Evolutionary conservation across 2,113 vertebrate species (phyloP).

Genomic region (Murina feae): DNA sequence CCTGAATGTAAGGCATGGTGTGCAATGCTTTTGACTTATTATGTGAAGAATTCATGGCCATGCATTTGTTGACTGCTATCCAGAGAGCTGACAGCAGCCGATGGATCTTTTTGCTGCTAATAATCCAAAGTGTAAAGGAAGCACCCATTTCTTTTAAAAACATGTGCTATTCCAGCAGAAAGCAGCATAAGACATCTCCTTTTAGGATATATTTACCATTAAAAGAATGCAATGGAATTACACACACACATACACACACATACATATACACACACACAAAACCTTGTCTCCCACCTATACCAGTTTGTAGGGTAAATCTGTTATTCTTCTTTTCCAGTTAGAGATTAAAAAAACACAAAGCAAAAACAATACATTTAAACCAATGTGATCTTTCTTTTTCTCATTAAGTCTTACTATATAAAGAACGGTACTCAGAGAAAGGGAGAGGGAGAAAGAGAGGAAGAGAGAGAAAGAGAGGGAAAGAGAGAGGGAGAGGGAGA

Average conservation of each 20-base stretch:
- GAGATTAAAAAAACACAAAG: not conserved
- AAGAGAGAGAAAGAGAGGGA: not conserved
- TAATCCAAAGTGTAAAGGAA: not conserved
- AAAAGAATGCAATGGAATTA: slow-evolving; percentile 21
- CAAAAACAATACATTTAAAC: not conserved
- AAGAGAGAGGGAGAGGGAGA: not conserved
- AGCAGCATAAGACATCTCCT: not conserved
- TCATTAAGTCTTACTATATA: not conserved
- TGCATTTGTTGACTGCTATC: not conserved
- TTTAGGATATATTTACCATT: not conserved
- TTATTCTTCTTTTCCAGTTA: not conserved
- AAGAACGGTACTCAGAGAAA: not conserved
- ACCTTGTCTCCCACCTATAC: not conserved
- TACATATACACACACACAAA: not conserved
- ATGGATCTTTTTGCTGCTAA: not conserved
- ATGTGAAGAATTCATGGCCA: slow-evolving; percentile 28
- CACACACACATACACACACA: not conserved
- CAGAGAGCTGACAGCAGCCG: not conserved
- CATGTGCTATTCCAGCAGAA: not conserved
- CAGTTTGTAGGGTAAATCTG: not conserved
- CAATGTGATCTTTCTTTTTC: not conserved
- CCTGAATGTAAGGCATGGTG: not conserved
- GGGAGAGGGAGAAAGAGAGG: not conserved
- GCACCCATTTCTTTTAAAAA: not conserved
- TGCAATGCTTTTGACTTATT: slow-evolving; percentile 11